A percentile compares a stretch with the other conserved stretches of the same genome.
These are phyloP conservation scores for Tapirus terrestris DNA, from an alignment of 2,113 vertebrate genomes.

Conservation along the genomic window DNA sequence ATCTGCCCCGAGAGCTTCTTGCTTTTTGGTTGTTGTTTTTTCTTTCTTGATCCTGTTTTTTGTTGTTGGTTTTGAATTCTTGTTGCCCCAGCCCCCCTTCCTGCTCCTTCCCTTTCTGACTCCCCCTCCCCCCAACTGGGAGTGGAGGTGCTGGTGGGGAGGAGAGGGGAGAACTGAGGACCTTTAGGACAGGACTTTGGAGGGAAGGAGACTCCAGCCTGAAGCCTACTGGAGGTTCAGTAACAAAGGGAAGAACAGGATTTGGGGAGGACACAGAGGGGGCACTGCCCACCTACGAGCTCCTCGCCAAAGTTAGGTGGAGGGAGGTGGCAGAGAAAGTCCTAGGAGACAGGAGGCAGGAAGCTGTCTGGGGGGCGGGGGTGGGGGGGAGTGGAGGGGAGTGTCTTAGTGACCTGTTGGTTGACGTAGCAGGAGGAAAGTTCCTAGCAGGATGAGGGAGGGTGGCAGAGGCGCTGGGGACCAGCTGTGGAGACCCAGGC, in stretches of 20 bases:
- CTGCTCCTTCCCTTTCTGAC: constrained; percentile 77
- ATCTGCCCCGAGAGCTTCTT: constrained; percentile 78
- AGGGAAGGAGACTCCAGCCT: neutral
- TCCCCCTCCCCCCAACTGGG: constrained; percentile 64
- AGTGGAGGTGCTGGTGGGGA: constrained; percentile 53
- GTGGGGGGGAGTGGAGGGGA: neutral
- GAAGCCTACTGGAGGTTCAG: neutral
- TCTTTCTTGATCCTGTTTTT: constrained; percentile 79
- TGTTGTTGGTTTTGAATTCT: constrained; percentile 79
- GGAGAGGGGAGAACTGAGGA: neutral
- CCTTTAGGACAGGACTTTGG: constrained; percentile 43
- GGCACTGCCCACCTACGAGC: neutral
- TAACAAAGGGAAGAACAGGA: neutral
- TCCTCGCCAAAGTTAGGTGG: neutral
- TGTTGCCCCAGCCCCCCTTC: constrained; percentile 71
- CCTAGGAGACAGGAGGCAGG: neutral
- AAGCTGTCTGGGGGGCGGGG: neutral
- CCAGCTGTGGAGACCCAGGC: neutral
- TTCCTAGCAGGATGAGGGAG: neutral
- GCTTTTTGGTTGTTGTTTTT: constrained; percentile 76
- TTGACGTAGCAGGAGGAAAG: neutral
- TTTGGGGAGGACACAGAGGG: neutral
- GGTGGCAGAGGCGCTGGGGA: neutral
- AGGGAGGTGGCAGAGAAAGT: neutral
- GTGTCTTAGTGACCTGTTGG: neutral